phyloP scores from a whole-genome alignment of 2,113 vertebrate species.

The Tenrec ecaudatus region DNA sequence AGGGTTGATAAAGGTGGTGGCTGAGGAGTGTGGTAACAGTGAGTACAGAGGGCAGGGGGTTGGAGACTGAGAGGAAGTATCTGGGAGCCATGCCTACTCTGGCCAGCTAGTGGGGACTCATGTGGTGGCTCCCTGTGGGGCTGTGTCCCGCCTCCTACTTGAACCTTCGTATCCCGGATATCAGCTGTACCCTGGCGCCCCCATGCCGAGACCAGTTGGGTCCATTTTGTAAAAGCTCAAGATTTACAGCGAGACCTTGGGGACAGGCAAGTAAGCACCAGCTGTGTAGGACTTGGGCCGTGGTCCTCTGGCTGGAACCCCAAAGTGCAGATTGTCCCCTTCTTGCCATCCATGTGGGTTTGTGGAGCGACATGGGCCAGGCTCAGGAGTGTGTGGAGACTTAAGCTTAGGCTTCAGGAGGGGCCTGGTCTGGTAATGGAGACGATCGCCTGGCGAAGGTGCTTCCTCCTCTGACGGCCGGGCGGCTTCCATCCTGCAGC shows the following conservation, averaged over 20 bases:
- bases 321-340: background rate
- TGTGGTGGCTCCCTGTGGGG: too few species aligned
- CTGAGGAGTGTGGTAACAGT: background rate
- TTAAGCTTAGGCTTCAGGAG: background rate
- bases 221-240: background rate
- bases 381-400: background rate
- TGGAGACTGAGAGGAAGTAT: background rate
- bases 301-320: background rate
- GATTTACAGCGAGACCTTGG: background rate
- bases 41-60: background rate
- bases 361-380: background rate
- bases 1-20: background rate
- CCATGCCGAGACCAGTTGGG: background rate
- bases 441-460: background rate
- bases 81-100: background rate
- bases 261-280: background rate
- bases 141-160: too few species aligned
- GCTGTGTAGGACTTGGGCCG: background rate
- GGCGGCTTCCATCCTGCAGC: background rate
- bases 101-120: too few species aligned
- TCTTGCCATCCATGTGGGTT: too few species aligned
- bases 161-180: too few species aligned
- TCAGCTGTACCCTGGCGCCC: too few species aligned
- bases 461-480: accelerated
- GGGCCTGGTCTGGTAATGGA: background rate